Evolutionary conservation across 1,140 invertebrate species (phyloP), one percentile per base, ranked within the genome.

Genomic region (Rhagoletis zephyria): DNA sequence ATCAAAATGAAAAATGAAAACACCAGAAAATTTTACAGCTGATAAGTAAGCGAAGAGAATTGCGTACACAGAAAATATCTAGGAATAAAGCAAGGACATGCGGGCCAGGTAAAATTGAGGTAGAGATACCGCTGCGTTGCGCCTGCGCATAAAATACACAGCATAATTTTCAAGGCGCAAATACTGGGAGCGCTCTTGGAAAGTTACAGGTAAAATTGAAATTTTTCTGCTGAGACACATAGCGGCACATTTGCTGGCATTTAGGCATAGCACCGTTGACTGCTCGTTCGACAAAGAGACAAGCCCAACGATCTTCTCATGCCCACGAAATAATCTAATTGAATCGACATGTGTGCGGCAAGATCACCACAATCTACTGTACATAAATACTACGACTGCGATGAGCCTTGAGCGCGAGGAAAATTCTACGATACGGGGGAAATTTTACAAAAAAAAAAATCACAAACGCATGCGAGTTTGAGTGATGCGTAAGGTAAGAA

Each of bases 301-400:
- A 74, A 14, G 64, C 10, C 12, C 48, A 74, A 7, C 67, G 67
- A 74, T 45, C 12, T 10, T 74, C 42, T 74, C 16, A 16, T 63
- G 16, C 2, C 9, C 4, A 63, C 61, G 7, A 12, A 74, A 48
- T 45, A 48, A 74, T 48, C 40, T 14, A 1, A 74, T n/a, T 16
- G 67, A 45, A 48, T 74, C 45, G 42, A 74, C 67, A 74, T 48
- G 45, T 74, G 67, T 74, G 67, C 42, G 40, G 30, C 30, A 56
- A 56, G 1, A 56, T 10, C 51, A 56, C 40, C 42, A 74, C 67
- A 42, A 12, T 74, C 10, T 48, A 45, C 1, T 30, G 30, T 30
- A 30, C 30, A 30, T 30, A 30, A 30, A 30, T 30, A 30, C 30
- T 30, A 2, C 67, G 42, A 45, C 12, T 70, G 30, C 42, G 40